Base-by-base conservation (phyloP, 2,113 vertebrate genomes). In the Pipa parva region DNA sequence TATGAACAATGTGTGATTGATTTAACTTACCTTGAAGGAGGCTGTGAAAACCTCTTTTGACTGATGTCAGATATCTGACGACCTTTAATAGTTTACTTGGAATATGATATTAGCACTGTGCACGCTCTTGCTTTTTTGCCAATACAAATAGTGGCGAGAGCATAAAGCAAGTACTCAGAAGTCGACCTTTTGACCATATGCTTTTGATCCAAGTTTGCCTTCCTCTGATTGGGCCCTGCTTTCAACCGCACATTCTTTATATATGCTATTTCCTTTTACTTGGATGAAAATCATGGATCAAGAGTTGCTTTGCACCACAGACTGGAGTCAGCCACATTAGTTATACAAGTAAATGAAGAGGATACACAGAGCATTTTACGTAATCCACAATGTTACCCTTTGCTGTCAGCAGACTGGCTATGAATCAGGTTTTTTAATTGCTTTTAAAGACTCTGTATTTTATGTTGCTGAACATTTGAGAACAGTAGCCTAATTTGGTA, bases 251-350 rank as follows among this genome's bases (percentile, higher is more conserved):
- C 66, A 70, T 70, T 31, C 66, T 49, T 70, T 54, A 61, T 70
- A 61, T 48, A 24, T 70, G 51, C 59, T 36, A 61, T 61, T 70
- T 70, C 66, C 66, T 70, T 70, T 70, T 61, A 29, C 57, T 70
- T 70, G 58, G 66, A 58, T 54, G 66, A 39, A 49, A 45, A 52
- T 26, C 54, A 21, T 31, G 36, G 25, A 24, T 61, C 33, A 42
- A 36, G 26, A 50, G 27, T 69, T 48, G 45, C 57, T 69, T 33
- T 29, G 48, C 57, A 33, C 48, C 48, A 15, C 57, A 61, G 31
- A 54, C 66, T 45, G 26, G 48, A 61, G 48, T 33, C 28, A 37
- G 58, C 17, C 22, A 59, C 42, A 9, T 42, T 37, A 55, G 24
- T 31, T 29, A 46, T n/a, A 45, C 27, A 50, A 8, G 22, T 36